Base-by-base conservation (phyloP, 2,113 vertebrate species). In the Rhineura floridana region DNA sequence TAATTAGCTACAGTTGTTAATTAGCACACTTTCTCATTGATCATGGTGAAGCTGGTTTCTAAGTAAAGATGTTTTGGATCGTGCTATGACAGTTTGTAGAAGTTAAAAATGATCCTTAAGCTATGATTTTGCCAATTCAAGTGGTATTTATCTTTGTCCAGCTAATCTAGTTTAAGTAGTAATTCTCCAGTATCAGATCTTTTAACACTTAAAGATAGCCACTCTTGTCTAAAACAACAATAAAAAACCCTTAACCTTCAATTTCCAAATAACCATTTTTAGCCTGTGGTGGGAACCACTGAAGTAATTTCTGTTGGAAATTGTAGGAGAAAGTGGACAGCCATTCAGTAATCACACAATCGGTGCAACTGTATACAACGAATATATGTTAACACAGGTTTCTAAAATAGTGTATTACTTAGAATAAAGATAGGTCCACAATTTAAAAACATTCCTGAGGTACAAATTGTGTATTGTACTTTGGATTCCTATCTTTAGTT, bases 251-350 rank as follows among this genome's bases (percentile, higher is more conserved):
- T 52, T 44, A 87, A 21, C 7, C 9, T 13, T 70, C 19, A 15
- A 33, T 90, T 95, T 59, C 44, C 83, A 92, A 39, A 72, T 76
- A 65, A 69, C 77, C 72, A 28, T 88, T 19, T 79, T 82, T 36
- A 65, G 19, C 36, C 17, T 55, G 85, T 42, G 82, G 89, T 90
- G 81, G 89, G 91, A 84, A 91, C 88, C 90, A 87, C 86, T 91
- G 44, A 78, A 85, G 85, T 36, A 44, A 87, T 93, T 90, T 85
- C 67, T 67, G 28, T 52, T 83, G 72, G 88, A 81, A 92, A 84
- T n/a, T 77, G 9, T 3, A 59, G 50, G 19, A 0, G 86, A 48
- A 86, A 79, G 21, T 82, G 52, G 70, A 39, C 85, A 89, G 88
- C 50, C 67, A 91, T 48, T n/a, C 79, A 30, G 84, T 86, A 79